These are phyloP conservation scores for Pseudorectes ferrugineus DNA, from an alignment of 2,113 vertebrate species.

Conservation along the genomic window DNA sequence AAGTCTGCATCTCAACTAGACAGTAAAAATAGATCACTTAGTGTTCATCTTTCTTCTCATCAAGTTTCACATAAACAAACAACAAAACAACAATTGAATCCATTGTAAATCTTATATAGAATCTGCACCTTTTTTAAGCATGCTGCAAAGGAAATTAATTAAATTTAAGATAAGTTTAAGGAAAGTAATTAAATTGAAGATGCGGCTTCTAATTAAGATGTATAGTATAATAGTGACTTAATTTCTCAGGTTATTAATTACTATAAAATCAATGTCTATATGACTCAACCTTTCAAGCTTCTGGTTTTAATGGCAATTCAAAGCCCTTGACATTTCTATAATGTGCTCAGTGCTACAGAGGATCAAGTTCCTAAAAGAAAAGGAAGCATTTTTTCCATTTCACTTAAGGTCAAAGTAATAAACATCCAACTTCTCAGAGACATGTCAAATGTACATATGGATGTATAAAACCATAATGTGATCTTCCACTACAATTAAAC, in stretches of 20 bases:
- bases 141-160: background rate
- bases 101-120: background rate
- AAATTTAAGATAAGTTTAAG: background rate
- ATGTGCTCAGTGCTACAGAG: background rate
- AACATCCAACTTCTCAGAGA: background rate
- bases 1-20: background rate
- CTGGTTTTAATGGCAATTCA: conserved; percentile 13
- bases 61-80: background rate
- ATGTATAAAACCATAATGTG: background rate
- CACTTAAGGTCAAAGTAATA: conserved; percentile 19
- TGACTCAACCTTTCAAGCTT: conserved; percentile 44
- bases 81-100: background rate
- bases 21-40: background rate
- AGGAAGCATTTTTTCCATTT: background rate
- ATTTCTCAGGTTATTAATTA: conserved; percentile 53
- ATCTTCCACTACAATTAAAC: background rate
- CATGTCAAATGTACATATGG: background rate
- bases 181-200: conserved; percentile 27
- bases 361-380: background rate
- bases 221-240: conserved; percentile 1
- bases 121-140: background rate
- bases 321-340: conserved; percentile 48
- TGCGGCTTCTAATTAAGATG: conserved; percentile 24
- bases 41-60: background rate
- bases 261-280: conserved; percentile 24